Conservation (phyloP, 1,140 invertebrate genomes). For the Drosophila willistoni region DNA sequence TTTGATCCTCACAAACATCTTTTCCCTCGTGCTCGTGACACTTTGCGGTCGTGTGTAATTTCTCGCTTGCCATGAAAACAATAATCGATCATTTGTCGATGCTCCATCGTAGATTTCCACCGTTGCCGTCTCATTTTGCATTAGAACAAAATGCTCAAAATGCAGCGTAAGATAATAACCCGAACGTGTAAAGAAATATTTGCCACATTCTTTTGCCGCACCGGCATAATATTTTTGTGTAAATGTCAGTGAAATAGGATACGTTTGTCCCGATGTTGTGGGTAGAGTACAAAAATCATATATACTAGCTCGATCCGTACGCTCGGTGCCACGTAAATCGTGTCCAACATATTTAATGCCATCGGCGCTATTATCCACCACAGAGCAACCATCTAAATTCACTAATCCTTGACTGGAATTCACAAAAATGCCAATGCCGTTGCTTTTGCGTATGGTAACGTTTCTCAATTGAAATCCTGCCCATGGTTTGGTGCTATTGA, state of each 20-base stretch:
- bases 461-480: conserved; percentile 92
- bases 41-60: conserved; percentile 94
- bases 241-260: conserved; percentile 90
- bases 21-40: conserved; percentile 90
- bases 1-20: conserved; percentile 90
- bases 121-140: conserved; percentile 88
- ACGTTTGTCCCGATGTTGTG: conserved; percentile 91
- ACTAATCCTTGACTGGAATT: conserved; percentile 93
- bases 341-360: conserved; percentile 93
- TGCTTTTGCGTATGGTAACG: conserved; percentile 92
- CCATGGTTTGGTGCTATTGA: conserved; percentile 93
- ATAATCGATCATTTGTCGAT: conserved; percentile 87
- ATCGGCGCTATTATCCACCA: conserved; percentile 93
- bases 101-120: conserved; percentile 92
- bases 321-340: conserved; percentile 89
- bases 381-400: conserved; percentile 88
- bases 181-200: conserved; percentile 90
- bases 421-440: conserved; percentile 94
- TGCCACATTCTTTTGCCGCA: conserved; percentile 87
- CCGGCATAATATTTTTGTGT: conserved; percentile 89
- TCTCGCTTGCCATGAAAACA: conserved; percentile 87
- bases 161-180: conserved; percentile 93
- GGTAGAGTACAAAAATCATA: conserved; percentile 93
- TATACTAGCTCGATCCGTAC: conserved; percentile 88
- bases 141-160: conserved; percentile 90